A percentile compares a stretch with the other conserved stretches of the same genome.
Conservation (phyloP, 2,888 invertebrate genomes). For the Glaucopsyche alexis region DNA sequence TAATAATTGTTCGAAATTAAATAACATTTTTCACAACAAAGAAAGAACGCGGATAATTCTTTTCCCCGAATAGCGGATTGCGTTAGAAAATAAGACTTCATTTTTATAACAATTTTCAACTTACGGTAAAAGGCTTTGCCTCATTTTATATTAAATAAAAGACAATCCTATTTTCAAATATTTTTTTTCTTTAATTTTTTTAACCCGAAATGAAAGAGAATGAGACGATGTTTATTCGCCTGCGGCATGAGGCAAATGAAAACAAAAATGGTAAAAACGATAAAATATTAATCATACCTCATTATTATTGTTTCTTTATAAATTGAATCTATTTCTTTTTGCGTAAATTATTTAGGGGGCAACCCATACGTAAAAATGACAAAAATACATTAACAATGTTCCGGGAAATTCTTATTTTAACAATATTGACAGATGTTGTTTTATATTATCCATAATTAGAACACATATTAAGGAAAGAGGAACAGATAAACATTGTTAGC, state of each 20-base stretch:
- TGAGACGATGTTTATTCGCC: conserved; percentile 18
- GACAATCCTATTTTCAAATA: conserved; percentile 27
- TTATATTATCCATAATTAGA: too few relatives aligned
- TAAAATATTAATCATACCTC: conserved; percentile 21
- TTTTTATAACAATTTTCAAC: conserved; percentile 61
- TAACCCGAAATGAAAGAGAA: conserved; percentile 13
- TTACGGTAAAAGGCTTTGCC: conserved; percentile 60
- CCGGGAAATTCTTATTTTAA: too few relatives aligned
- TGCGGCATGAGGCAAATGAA: not conserved
- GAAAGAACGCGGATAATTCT: conserved; percentile 67
- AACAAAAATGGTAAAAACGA: conserved; percentile 14
- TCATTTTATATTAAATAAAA: conserved; percentile 30
- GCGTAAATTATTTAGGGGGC: not conserved
- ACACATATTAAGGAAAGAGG: too few relatives aligned
- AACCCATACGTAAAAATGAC: not conserved
- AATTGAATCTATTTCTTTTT: conserved; percentile 2
- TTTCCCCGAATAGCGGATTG: conserved; percentile 60
- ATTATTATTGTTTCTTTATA: conserved; percentile 35
- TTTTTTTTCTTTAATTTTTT: conserved; percentile 24
- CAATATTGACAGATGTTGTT: too few relatives aligned
- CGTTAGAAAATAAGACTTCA: conserved; percentile 59
- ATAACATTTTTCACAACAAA: conserved; percentile 76
- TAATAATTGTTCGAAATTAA: conserved; percentile 78
- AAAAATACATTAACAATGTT: not conserved
- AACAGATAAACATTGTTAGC: too few relatives aligned